Evolutionary conservation across 2,888 invertebrate genomes (phyloP).

Genomic region (Nomada fabriciana): DNA sequence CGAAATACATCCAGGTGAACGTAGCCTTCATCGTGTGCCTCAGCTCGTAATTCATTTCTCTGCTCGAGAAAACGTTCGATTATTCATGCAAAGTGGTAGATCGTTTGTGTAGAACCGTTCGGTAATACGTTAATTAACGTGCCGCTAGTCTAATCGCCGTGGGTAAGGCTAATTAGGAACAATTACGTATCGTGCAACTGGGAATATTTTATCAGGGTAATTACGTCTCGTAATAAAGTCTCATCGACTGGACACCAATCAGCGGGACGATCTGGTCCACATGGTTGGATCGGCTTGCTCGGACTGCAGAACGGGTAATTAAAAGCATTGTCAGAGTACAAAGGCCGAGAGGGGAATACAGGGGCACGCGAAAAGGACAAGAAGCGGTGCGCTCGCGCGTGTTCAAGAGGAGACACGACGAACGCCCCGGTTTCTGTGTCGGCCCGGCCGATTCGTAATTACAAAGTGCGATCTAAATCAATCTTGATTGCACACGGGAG

Average conservation of each 20-base stretch:
- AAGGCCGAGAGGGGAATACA: slow-evolving; percentile 41
- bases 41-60: neutral
- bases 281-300: slow-evolving; percentile 43
- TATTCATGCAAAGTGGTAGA: neutral
- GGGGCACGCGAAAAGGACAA: slow-evolving; percentile 17
- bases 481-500: slow-evolving; percentile 55
- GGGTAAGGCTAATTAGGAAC: slow-evolving; percentile 29
- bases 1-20: slow-evolving; percentile 40
- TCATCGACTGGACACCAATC: slow-evolving; percentile 44
- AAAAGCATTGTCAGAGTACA: slow-evolving; percentile 71
- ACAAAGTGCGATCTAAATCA: slow-evolving; percentile 61
- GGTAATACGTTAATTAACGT: slow-evolving; percentile 25
- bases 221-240: slow-evolving; percentile 53
- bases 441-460: slow-evolving; percentile 59
- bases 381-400: slow-evolving; percentile 15
- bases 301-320: slow-evolving; percentile 57
- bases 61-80: neutral
- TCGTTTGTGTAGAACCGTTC: neutral
- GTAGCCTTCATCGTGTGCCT: neutral
- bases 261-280: slow-evolving; percentile 45
- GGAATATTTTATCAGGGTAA: slow-evolving; percentile 56
- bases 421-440: slow-evolving; percentile 52
- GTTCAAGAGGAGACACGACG: slow-evolving; percentile 35
- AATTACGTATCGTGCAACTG: slow-evolving; percentile 25
- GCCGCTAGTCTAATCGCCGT: neutral